Conservation (phyloP, 2,113 vertebrate species). For the Todiramphus chloris region DNA sequence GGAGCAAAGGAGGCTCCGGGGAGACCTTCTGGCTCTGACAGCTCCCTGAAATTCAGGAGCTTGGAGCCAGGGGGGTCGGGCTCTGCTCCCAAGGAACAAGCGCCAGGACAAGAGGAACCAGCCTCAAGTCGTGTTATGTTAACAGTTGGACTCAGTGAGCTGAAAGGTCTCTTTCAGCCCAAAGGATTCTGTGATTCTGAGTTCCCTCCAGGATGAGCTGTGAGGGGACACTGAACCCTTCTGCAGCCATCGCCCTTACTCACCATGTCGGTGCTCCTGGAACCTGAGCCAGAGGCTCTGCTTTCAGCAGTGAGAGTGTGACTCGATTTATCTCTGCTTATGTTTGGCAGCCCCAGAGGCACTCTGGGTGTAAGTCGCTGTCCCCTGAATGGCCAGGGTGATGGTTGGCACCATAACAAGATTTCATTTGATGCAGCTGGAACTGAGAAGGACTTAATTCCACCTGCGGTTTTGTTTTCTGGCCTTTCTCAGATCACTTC, state of each 20-base stretch:
- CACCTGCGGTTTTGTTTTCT: neutral
- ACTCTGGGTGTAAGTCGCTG: accelerated
- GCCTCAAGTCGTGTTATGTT: too few species aligned
- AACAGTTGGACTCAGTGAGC: too few species aligned
- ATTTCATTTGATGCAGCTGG: neutral
- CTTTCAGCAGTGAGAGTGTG: neutral
- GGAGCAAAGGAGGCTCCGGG: too few species aligned
- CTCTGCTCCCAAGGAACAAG: too few species aligned
- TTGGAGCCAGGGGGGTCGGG: too few species aligned
- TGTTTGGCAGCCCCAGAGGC: accelerated
- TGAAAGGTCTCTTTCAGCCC: too few species aligned
- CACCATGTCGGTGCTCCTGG: accelerated
- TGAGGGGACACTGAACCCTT: neutral
- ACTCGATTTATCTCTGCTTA: accelerated
- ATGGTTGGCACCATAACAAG: accelerated
- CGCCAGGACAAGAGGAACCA: too few species aligned
- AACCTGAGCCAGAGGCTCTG: accelerated
- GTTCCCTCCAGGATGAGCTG: too few species aligned
- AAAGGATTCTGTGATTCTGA: too few species aligned
- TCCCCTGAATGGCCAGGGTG: neutral
- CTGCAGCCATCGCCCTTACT: accelerated
- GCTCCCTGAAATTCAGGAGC: too few species aligned
- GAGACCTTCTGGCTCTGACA: too few species aligned
- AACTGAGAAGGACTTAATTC: neutral
- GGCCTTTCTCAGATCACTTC: neutral